Base-by-base conservation (phyloP, 2,888 invertebrate genomes). In the Limnephilus rhombicus region DNA sequence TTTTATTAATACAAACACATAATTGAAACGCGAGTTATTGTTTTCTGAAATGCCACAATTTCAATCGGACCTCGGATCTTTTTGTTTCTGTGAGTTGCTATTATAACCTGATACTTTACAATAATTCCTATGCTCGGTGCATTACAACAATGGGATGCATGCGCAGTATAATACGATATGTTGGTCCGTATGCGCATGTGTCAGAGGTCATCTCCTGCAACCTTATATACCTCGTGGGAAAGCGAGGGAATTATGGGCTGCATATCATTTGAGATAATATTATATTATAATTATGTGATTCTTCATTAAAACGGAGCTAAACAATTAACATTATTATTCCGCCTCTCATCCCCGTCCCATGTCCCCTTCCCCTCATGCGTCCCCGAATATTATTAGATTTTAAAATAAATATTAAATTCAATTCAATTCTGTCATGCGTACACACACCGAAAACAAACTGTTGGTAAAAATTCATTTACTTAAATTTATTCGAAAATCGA, bases 201-300 rank as follows among this genome's bases (percentile, higher is more conserved):
- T 87, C 85, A 90, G 82, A 85, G 92, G 92, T 92, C 92, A 91
- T 80, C 86, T 37, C 34, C 29, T 15, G 90, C 45, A 90, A 92
- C 92, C 92, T 92, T 87, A 85, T n/a, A 91, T 91, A 90, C 91
- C 90, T 90, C 92, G 92, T 92, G 92, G 90, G 92, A 92, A 92
- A 91, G 29, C 86, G 9, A 29, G 29, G 41, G 49, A 86, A 45
- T 13, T n/a, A 29, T 86, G 11, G 86, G 86, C 11, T 86, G 86
- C 41, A 41, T 13, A 86, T n/a, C 68, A 68, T 68, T 68, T 4
- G 68, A 68, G 49, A 49, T 49, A 49, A 49, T 49, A 13, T 13
- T 49, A 15, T 49, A 49, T 49, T 49, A 49, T 49, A 11, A 49
- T 49, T 0, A 49, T 3, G 15, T 49, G 49, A 49, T 3, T 49